Conservation (phyloP, 1,140 invertebrate species). For the Littorina saxatilis region DNA sequence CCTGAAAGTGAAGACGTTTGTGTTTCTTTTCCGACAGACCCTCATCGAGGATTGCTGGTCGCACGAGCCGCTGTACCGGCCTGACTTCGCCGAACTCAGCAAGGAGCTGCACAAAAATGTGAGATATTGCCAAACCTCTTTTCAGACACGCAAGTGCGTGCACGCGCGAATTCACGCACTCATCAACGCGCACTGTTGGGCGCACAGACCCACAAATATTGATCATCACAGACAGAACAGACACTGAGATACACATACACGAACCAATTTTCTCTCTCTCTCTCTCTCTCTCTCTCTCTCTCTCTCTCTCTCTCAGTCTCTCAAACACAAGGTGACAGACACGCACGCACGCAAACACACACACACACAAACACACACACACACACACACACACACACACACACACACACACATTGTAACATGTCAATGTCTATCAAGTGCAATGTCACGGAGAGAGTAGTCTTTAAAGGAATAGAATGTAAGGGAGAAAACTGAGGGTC, state of each 20-base stretch:
- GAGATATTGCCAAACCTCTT: slow-evolving; percentile 10
- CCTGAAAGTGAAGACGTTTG: no score
- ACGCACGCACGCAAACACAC: slow-evolving; percentile 4
- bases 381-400: no score
- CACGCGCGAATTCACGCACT: no score
- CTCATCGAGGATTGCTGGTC: slow-evolving; percentile 72
- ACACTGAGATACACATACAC: no score
- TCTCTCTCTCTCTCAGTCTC: not conserved
- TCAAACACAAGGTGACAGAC: not conserved
- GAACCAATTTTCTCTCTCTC: not conserved
- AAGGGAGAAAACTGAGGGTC: no score
- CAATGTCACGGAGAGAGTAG: no score
- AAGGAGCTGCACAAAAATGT: slow-evolving; percentile 59
- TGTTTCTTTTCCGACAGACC: no score
- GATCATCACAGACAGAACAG: not conserved
- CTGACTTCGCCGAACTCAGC: slow-evolving; percentile 66
- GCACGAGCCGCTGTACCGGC: slow-evolving; percentile 59
- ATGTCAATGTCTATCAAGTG: no score
- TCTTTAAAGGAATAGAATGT: no score
- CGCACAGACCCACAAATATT: not conserved
- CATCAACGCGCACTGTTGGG: no score
- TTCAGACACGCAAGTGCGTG: no score
- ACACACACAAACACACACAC: not conserved
- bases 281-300: not conserved
- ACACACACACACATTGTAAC: no score